Base-by-base conservation (phyloP, 2,113 vertebrate species). In the Sakesphorus luctuosus region DNA sequence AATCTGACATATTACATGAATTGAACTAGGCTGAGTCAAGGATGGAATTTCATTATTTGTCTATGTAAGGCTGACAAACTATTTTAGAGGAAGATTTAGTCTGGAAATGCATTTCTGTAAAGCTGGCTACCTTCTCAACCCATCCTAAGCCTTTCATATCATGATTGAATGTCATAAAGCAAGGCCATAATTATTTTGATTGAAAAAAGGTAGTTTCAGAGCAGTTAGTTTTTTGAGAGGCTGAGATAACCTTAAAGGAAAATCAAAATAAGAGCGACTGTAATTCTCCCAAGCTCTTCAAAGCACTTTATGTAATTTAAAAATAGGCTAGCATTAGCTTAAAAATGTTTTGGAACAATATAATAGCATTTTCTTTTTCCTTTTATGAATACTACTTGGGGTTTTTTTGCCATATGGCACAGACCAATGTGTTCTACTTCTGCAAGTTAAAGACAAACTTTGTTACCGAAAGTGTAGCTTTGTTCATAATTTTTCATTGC, bases 41-140 rank as follows among this genome's bases (percentile, higher is more conserved):
- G 83, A 84, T 67, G 33, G 78, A 93, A 93, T 96, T 95, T 90
- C 80, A 93, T 96, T 93, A 95, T 87, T 94, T 95, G 73, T 62
- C 80, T 87, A 8, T 25, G 88, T 69, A 79, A 87, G 74, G n/a
- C n/a, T 90, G 92, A 95, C 44, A 87, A 90, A 95, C 76, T 87
- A 49, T 90, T 94, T 96, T 66, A 81, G 53, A 82, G 59, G 33
- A 58, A 93, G 76, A 78, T 86, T 93, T 87, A 72, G 47, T 14
- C 79, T 84, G 52, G 55, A 93, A 92, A 89, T 58, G 11, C 81
- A 89, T 93, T 96, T 93, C 49, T 94, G 65, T 78, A 92, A 87
- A 89, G 55, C 65, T 71, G 78, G 52, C 43, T 67, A 78, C 40
- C 47, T 95, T 92, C 80, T 82, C 7, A 0, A 78, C 44, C 20